Percentiles rank a stretch among this genome's conserved stretches.
Evolutionary conservation across 2,888 invertebrate species (phyloP).

Genomic region (Diplolepis rosae): DNA sequence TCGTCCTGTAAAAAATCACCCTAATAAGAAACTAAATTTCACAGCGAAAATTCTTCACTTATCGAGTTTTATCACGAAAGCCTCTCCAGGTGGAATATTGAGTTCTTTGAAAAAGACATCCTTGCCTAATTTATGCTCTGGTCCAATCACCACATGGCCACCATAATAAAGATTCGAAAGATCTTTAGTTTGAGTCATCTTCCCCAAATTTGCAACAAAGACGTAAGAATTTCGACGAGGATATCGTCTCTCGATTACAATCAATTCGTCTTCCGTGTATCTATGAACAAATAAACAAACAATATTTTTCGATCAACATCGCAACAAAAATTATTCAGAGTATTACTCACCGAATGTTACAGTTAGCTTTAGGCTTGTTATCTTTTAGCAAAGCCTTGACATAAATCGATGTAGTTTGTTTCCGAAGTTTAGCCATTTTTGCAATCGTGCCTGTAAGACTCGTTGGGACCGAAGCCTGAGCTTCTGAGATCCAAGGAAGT

Average conservation of each 20-base stretch:
- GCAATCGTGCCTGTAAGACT: constrained; percentile 76
- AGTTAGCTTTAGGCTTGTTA: constrained; percentile 79
- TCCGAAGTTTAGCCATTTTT: constrained; percentile 78
- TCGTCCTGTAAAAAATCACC: background rate
- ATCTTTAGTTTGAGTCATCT: constrained; percentile 79
- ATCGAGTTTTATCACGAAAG: constrained; percentile 79
- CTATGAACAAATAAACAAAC: constrained; percentile 60
- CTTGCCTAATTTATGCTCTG: constrained; percentile 70
- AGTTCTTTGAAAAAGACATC: constrained; percentile 76
- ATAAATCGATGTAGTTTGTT: constrained; percentile 83
- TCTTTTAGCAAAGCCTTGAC: constrained; percentile 82
- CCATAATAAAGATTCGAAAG: constrained; percentile 85
- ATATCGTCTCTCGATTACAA: constrained; percentile 86
- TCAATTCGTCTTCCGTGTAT: constrained; percentile 78
- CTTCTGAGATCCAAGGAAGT: constrained; percentile 80
- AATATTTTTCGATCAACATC: background rate
- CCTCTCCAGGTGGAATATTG: constrained; percentile 78
- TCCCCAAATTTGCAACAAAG: constrained; percentile 84
- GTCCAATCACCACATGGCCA: constrained; percentile 79
- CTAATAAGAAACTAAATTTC: constrained; percentile 22
- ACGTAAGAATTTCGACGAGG: constrained; percentile 86
- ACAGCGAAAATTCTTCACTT: constrained; percentile 70
- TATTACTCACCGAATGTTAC: constrained; percentile 76
- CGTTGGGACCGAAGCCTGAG: constrained; percentile 72
- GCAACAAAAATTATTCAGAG: background rate